Base-by-base conservation (phyloP, 2,888 invertebrate genomes). In the Phyllotreta cruciferae region DNA sequence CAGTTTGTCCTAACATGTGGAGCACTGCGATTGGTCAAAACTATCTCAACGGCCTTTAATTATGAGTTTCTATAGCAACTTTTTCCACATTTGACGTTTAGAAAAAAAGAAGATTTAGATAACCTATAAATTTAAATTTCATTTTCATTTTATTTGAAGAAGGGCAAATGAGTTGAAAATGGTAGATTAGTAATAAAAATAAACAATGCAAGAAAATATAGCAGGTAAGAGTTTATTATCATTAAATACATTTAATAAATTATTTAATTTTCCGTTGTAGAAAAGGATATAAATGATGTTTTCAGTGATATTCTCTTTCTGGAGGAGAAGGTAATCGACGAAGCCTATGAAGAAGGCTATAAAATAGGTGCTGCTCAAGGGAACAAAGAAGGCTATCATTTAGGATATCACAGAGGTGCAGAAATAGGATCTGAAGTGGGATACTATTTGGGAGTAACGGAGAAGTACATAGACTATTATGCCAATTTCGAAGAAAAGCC, bases 361-460 rank as follows among this genome's bases (percentile, higher is more conserved):
- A 76, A 81, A 63, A 84, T 84, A 70, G 92, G 92, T 0, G 79
- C 79, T 54, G 78, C 80, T 37, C 84, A 87, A 72, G 90, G 88
- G 3, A 88, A 87, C 72, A 76, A 86, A 11, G 88, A 90, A 76
- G 91, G 88, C 1, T 90, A 85, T 76, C 90, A 90, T 77, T 81
- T 90, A 65, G 94, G 94, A 1, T 92, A 91, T 77, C 90, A 92
- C 67, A 86, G 88, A 79, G 93, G 92, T 7, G 86, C 88, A 56
- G 87, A 90, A 76, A 76, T 93, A 11, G 93, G 93, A 2, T 85
- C 88, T 49, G 92, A 93, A 81, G 80, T 94, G 75, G 94, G 93
- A 6, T 88, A 86, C 75, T 93, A 91, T 74, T 82, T 85, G 53
- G 90, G 90, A 3, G 82, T 86, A 49, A 80, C 88, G 1, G 82